phyloP scores from a whole-genome alignment of 2,888 invertebrate species.

The Thymelicus sylvestris region DNA sequence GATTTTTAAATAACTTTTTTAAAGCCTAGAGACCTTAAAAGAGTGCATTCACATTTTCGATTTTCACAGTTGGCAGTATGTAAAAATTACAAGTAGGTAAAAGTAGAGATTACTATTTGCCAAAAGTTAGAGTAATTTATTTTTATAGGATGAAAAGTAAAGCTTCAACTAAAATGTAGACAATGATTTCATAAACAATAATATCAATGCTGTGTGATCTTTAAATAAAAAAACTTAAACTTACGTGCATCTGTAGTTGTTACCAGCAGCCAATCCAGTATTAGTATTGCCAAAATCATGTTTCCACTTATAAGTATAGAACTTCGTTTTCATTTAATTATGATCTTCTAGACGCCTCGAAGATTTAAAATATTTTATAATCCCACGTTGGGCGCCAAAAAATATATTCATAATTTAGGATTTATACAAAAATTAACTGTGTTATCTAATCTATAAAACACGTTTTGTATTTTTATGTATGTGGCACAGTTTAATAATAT shows the following conservation, averaged over 20 bases:
- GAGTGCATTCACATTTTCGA: too few relatives aligned
- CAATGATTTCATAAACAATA: too few relatives aligned
- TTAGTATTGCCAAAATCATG: constrained; percentile 63
- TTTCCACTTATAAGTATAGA: constrained; percentile 53
- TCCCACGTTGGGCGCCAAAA: constrained; percentile 32
- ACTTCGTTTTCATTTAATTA: neutral
- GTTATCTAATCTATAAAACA: neutral
- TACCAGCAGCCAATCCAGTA: constrained; percentile 73
- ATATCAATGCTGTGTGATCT: neutral
- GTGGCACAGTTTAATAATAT: constrained; percentile 30
- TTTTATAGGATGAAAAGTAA: too few relatives aligned
- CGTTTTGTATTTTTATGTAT: neutral
- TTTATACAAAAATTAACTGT: neutral
- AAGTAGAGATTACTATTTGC: too few relatives aligned
- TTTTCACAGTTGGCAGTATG: too few relatives aligned
- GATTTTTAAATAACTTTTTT: too few relatives aligned
- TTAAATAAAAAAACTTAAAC: constrained; percentile 48
- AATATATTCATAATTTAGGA: neutral
- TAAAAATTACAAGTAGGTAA: too few relatives aligned
- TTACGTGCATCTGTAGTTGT: constrained; percentile 72
- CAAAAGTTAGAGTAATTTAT: too few relatives aligned
- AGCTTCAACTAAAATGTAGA: too few relatives aligned
- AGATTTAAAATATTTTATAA: neutral
- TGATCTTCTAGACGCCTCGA: neutral
- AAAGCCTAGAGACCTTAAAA: too few relatives aligned